These are phyloP conservation scores for Pandion haliaetus DNA, from an alignment of 2,113 vertebrate species.

Conservation along the genomic window DNA sequence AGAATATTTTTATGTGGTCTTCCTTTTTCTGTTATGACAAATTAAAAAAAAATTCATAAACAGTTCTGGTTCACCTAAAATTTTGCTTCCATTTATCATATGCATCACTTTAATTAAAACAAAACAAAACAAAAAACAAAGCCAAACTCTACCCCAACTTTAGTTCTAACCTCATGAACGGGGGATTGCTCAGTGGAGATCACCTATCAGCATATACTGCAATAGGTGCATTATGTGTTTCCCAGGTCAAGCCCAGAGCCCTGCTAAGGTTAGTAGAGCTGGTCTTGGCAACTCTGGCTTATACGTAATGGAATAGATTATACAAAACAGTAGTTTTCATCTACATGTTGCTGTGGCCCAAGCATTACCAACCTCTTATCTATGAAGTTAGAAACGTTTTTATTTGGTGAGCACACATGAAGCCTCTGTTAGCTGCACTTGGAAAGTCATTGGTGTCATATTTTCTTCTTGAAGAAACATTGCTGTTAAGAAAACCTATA, in stretches of 20 bases:
- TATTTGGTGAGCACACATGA: not conserved
- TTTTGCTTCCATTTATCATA: not conserved
- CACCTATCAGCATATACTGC: not conserved
- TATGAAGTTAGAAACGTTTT: not conserved
- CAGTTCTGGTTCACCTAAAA: not conserved
- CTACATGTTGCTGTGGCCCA: not conserved
- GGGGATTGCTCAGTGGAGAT: not conserved
- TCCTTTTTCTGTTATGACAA: not conserved
- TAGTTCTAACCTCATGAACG: not conserved
- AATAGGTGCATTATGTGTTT: rapidly evolving
- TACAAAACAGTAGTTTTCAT: not conserved
- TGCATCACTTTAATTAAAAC: not conserved
- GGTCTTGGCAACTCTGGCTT: not conserved
- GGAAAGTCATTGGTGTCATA: not conserved
- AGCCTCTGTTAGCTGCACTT: not conserved
- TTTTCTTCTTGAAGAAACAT: not conserved
- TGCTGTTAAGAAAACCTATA: not conserved
- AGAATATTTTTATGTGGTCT: not conserved
- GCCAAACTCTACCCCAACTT: not conserved
- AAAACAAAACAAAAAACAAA: too few relatives aligned
- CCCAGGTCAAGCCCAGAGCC: not conserved
- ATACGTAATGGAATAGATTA: rapidly evolving
- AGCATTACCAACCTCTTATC: not conserved
- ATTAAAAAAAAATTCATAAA: not conserved
- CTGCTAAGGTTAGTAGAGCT: not conserved